Conservation (phyloP, 2,113 vertebrate genomes). For the Peromyscus californicus region DNA sequence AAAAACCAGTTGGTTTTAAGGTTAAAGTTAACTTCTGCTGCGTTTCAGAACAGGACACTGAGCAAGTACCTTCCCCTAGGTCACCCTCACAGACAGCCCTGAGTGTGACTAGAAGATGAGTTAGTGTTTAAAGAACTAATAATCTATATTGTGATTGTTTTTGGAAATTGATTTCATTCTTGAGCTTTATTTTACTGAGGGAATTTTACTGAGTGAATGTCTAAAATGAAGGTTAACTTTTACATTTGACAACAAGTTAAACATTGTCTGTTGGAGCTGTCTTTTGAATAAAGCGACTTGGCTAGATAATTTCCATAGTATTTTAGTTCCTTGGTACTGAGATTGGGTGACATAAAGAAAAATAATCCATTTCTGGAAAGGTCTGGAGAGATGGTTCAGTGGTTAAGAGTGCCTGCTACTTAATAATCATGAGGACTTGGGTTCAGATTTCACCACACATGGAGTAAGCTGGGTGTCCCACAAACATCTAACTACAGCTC, state of each 20-base stretch:
- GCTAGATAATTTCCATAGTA: neutral
- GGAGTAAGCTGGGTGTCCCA: neutral
- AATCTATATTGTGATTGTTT: neutral
- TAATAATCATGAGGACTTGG: neutral
- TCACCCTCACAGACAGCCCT: neutral
- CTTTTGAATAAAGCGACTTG: slow-evolving; percentile 14
- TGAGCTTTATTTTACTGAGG: slow-evolving; percentile 33
- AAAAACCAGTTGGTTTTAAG: slow-evolving; percentile 35
- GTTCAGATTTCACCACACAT: neutral
- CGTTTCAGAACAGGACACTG: neutral
- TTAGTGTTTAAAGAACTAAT: too few relatives aligned
- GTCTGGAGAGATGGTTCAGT: neutral
- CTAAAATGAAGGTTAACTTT: slow-evolving; percentile 39
- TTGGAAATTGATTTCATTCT: slow-evolving; percentile 28
- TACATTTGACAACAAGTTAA: slow-evolving; percentile 16
- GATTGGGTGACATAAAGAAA: neutral
- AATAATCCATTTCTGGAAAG: neutral
- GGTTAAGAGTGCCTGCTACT: neutral
- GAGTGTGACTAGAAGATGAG: neutral
- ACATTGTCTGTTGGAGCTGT: slow-evolving; percentile 38
- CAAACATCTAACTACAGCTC: neutral
- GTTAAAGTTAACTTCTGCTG: neutral
- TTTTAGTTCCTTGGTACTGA: neutral
- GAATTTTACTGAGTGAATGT: neutral
- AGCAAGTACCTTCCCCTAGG: neutral